Base-by-base conservation (phyloP, 2,113 vertebrate genomes). In the Elaphurus davidianus region DNA sequence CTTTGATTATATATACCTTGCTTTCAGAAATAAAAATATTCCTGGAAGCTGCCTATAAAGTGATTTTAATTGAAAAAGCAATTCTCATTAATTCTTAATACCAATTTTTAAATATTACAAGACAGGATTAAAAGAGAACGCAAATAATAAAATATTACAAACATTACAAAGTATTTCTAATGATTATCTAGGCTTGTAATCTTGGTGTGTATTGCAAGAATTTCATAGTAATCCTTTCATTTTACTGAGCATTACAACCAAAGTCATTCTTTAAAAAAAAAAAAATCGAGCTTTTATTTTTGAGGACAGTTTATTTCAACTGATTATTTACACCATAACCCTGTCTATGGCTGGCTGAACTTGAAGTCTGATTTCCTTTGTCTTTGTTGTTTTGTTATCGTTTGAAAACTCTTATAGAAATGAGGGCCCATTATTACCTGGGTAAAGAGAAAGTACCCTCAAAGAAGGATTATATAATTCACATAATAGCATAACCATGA, bases 321-420 rank as follows among this genome's bases (percentile, higher is more conserved):
- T 74, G 11, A 90, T 85, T 91, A 91, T 78, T 91, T 83, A 82
- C 23, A 82, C 64, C 87, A 93, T 3, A 96, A 21, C 43, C 6
- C 60, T 81, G 10, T 1, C 14, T 55, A 55, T 17, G 76, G 17
- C 54, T 90, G 30, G 50, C 55, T 93, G 28, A 52, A 57, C 45
- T 14, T 82, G 8, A 82, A 52, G 55, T 64, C 55, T 91, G 11
- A 86, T 87, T 57, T 90, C 28, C n/a, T 90, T 55, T 87, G 12
- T 81, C 55, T 50, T 33, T 54, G 17, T 59, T 82, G 54, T 64
- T 95, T 57, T 52, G 64, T 30, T 91, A 74, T 52, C 30, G 76
- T 97, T 91, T 97, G n/a, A 54, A 92, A 95, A 50, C 27, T 83
- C 21, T 93, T 86, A 59, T 40, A 92, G 50, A 92, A 90, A 90